These are phyloP conservation scores for Thripadectes ignobilis DNA, from an alignment of 2,797 vertebrate species.

Conservation along the genomic window DNA sequence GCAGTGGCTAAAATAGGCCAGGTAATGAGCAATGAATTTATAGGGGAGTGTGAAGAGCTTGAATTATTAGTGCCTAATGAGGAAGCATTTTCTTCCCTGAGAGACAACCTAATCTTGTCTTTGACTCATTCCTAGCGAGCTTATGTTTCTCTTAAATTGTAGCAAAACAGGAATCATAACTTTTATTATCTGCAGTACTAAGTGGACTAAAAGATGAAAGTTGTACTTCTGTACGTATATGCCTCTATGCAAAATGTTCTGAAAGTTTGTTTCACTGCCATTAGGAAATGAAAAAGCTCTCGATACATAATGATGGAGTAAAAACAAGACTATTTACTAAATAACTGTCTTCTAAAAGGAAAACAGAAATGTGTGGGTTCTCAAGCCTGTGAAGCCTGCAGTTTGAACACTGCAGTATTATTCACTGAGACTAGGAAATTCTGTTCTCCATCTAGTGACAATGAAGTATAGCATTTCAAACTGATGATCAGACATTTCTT, in stretches of 20 bases:
- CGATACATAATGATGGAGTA: background rate
- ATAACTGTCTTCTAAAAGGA: background rate
- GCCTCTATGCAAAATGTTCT: background rate
- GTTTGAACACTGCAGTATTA: background rate
- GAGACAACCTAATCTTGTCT: background rate
- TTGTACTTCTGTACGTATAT: background rate
- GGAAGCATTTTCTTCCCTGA: conserved; percentile 22
- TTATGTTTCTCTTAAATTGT: background rate
- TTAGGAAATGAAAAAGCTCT: background rate
- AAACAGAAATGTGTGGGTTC: background rate
- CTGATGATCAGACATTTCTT: background rate
- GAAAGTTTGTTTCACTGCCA: background rate
- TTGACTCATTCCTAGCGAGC: background rate
- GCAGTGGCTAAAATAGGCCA: background rate
- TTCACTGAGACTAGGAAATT: background rate
- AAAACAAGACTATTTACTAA: background rate
- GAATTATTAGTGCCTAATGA: conserved; percentile 17
- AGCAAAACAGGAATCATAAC: background rate
- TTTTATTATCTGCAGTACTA: background rate
- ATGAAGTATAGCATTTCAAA: background rate
- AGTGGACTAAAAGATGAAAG: background rate
- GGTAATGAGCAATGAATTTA: background rate
- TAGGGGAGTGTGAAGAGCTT: background rate
- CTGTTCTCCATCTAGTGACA: background rate
- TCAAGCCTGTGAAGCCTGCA: background rate